Evolutionary conservation across 2,113 vertebrate genomes (phyloP).

Genomic region (Anhinga anhinga): DNA sequence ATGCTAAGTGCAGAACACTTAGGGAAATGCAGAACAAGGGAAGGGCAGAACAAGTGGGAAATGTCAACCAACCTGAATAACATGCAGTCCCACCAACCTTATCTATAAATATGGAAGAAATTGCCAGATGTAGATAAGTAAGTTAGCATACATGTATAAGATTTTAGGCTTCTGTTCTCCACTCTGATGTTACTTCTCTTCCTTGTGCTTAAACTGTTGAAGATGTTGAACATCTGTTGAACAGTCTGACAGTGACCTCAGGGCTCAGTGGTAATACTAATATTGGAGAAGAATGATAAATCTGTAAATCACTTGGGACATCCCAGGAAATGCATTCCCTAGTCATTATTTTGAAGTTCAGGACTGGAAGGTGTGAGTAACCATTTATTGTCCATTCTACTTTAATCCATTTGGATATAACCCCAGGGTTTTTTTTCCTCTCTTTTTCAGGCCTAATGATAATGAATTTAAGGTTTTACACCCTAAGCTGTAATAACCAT

Average conservation of each 20-base stretch:
- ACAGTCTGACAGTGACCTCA: neutral
- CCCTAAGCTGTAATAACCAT: neutral
- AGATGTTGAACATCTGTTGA: neutral
- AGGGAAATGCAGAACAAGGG: too few species aligned
- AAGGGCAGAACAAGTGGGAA: too few species aligned
- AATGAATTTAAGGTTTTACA: conserved; percentile 13
- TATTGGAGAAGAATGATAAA: neutral
- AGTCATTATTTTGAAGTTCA: neutral
- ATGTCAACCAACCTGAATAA: neutral
- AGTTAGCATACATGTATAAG: neutral
- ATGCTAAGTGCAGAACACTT: neutral
- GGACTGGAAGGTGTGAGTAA: neutral
- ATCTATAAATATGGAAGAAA: neutral
- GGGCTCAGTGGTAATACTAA: neutral
- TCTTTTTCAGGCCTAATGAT: neutral
- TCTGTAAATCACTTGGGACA: neutral
- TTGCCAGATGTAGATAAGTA: neutral
- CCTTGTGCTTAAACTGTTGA: neutral
- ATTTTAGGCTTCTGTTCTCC: neutral
- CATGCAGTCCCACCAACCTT: neutral
- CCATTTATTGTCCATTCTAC: neutral
- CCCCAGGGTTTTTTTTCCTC: neutral
- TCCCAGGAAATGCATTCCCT: neutral
- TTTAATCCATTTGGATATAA: neutral
- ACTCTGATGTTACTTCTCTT: neutral